Evolutionary conservation across 1,140 invertebrate species (phyloP), one percentile per base, ranked within the genome.

Genomic region (Papilio glaucus): DNA sequence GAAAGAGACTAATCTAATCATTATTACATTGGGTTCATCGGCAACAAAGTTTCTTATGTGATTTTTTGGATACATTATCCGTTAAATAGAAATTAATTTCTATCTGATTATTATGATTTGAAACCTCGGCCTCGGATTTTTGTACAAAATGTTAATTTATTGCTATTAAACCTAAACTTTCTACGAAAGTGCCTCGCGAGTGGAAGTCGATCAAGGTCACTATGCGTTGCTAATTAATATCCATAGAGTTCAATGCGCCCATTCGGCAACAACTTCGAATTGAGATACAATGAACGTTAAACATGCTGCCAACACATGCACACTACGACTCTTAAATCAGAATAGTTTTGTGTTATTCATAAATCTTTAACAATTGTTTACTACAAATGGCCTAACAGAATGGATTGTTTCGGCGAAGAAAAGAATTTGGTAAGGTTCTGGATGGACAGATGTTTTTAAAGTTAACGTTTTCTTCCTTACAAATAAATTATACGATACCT

Each of bases 241-340:
- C 29, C 37, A 37, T 4, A 49, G 65, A 68, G 67, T 49, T 53
- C 67, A 18, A 26, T 68, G 65, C 41, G 13, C 41, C 29, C n/a
- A 10, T 53, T 69, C 26, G 42, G 67, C n/a, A 68, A 67, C 39
- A 68, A 69, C 67, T 26, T 69, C 67, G 15, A 69, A 69, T 69
- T 69, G 26, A 53, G 41, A 69, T 69, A 69, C 67, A 69, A 69
- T 69, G 42, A 69, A 42, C 18, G 24, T 24, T 69, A 53, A 69
- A 49, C 67, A 69, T 69, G 42, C 45, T 69, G 67, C 67, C 67
- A 69, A 69, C 67, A 69, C 10, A 49, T 69, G 67, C 24, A 13
- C 12, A 45, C 4, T 37, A 33, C 63, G 13, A 26, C 10, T 69
- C 67, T 26, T 69, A 69, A 69, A 69, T 69, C 42, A 69, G 67